Percentiles rank a stretch among this genome's conserved stretches.
These are phyloP conservation scores for Hassar affinis DNA, from an alignment of 2,113 vertebrate species.

Conservation along the genomic window DNA sequence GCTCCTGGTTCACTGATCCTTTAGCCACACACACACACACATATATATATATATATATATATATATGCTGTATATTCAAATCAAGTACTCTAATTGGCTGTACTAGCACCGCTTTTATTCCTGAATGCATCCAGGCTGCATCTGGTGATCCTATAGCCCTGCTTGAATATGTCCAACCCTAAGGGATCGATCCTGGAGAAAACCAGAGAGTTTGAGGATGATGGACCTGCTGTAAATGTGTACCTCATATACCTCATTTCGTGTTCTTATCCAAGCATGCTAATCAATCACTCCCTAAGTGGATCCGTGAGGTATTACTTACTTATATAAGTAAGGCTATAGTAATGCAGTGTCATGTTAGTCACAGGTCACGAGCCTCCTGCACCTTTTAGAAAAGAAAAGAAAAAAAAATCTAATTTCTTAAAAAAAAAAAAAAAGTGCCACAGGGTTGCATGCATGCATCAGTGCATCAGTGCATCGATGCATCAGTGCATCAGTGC, in stretches of 20 bases:
- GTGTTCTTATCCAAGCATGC: neutral
- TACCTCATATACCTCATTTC: neutral
- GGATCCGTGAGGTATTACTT: constrained; percentile 3
- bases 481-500: neutral
- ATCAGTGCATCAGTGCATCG: too few species aligned
- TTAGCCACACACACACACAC: too few species aligned
- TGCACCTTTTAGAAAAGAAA: neutral
- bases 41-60: too few species aligned
- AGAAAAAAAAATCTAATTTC: neutral
- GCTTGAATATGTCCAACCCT: neutral
- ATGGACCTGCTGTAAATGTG: neutral
- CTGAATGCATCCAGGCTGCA: neutral
- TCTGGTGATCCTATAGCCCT: neutral
- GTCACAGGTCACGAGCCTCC: neutral
- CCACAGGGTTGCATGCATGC: neutral
- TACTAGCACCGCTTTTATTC: neutral
- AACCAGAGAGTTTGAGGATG: neutral
- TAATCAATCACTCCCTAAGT: constrained; percentile 13
- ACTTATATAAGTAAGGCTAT: too few species aligned
- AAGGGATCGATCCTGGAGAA: neutral
- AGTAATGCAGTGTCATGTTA: neutral
- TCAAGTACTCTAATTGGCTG: neutral
- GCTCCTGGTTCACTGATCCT: too few species aligned
- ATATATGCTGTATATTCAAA: neutral
- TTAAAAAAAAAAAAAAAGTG: neutral